Percentiles rank a stretch among this genome's conserved stretches.
phyloP scores from a whole-genome alignment of 2,888 invertebrate genomes.

The Pyrrhia umbra region DNA sequence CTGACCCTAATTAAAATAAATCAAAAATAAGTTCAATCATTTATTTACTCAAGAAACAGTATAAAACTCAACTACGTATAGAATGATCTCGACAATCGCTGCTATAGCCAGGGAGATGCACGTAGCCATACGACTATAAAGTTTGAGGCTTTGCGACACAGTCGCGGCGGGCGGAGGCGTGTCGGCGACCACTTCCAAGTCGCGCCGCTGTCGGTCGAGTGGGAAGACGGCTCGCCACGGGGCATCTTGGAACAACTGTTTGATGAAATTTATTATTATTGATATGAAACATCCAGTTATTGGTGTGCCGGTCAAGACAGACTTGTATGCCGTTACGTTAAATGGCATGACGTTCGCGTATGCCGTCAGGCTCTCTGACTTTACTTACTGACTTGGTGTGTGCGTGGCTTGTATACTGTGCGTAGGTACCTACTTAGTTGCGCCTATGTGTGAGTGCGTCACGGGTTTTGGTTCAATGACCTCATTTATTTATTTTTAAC shows the following conservation, averaged over 20 bases:
- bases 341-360: too few relatives aligned
- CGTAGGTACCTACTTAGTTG: too few relatives aligned
- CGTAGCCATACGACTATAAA: conserved; percentile 75
- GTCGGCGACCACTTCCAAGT: conserved; percentile 47
- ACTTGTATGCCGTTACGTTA: too few relatives aligned
- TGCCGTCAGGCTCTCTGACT: too few relatives aligned
- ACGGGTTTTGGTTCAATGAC: too few relatives aligned
- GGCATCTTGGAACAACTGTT: conserved; percentile 68
- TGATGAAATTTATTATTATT: neutral
- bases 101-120: conserved; percentile 73
- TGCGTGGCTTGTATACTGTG: too few relatives aligned
- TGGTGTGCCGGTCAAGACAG: too few relatives aligned
- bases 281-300: neutral
- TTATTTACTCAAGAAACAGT: conserved; percentile 21
- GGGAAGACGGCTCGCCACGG: conserved; percentile 75
- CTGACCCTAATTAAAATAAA: conserved; percentile 10
- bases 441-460: too few relatives aligned
- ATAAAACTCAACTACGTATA: conserved; percentile 76
- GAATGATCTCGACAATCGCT: conserved; percentile 75
- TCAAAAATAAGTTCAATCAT: neutral
- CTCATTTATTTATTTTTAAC: too few relatives aligned
- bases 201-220: conserved; percentile 65
- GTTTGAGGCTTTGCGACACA: conserved; percentile 65
- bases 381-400: too few relatives aligned
- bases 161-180: neutral